Conservation (phyloP, 2,113 vertebrate genomes). For the Notothenia coriiceps region DNA sequence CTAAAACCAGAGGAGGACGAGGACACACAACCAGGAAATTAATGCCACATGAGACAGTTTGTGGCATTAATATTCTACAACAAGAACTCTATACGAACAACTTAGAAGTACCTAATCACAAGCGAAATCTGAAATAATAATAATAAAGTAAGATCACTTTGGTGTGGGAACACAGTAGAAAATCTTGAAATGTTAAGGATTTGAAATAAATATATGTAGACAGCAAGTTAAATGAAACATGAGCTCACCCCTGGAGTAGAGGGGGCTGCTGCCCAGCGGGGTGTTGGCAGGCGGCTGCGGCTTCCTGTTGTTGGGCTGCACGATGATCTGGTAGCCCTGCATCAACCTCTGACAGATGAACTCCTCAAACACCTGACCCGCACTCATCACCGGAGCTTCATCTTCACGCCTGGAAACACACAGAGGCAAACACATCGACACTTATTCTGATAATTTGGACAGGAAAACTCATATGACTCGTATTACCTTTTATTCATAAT, state of each 20-base stretch:
- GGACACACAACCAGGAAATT: background rate
- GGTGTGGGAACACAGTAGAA: background rate
- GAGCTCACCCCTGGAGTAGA: constrained; percentile 91
- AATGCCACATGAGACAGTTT: too few species aligned
- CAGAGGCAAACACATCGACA: background rate
- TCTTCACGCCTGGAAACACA: constrained; percentile 90
- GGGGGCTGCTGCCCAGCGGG: constrained; percentile 94
- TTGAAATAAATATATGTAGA: background rate
- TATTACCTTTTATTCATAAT: too few species aligned
- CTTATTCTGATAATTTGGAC: too few species aligned
- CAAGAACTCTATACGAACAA: background rate
- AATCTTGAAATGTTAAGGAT: background rate
- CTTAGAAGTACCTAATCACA: background rate
- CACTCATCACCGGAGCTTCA: constrained; percentile 91
- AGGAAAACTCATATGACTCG: too few species aligned
- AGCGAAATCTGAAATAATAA: background rate
- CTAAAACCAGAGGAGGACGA: constrained; percentile 68
- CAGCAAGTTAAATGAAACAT: background rate
- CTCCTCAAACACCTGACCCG: constrained; percentile 97
- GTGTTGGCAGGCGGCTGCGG: constrained; percentile 81
- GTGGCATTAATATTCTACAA: background rate
- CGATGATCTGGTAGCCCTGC: constrained; percentile 99
- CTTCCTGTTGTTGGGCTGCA: constrained; percentile 90
- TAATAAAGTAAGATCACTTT: background rate
- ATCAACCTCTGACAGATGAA: constrained; percentile 98